phyloP scores from a whole-genome alignment of 2,113 vertebrate genomes.

The Petaurus breviceps region DNA sequence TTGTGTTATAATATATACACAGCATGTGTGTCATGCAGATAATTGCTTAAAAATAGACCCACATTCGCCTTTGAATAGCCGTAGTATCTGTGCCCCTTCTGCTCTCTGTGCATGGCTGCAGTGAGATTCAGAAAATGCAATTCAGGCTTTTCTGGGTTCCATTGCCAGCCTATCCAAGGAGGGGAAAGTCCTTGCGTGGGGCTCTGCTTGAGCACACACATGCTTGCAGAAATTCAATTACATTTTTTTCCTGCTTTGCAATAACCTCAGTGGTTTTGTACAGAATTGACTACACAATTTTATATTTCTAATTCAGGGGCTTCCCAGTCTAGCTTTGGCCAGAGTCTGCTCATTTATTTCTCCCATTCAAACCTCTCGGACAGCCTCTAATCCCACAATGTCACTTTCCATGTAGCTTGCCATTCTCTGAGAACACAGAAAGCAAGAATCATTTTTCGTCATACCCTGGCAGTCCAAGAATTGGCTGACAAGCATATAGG shows the following conservation, averaged over 20 bases:
- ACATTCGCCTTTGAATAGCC: neutral
- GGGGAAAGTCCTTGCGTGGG: neutral
- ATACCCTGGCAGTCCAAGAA: neutral
- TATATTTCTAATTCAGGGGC: neutral
- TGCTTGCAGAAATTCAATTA: slow-evolving; percentile 19
- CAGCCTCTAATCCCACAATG: neutral
- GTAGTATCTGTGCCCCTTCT: neutral
- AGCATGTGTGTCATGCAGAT: neutral
- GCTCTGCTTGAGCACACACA: slow-evolving; percentile 10
- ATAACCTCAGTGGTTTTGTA: neutral
- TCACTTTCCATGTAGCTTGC: neutral
- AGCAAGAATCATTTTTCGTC: neutral
- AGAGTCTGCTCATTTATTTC: slow-evolving; percentile 19
- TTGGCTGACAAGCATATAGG: neutral
- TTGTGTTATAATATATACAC: neutral
- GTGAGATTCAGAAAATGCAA: neutral
- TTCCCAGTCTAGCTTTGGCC: neutral
- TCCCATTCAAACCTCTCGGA: neutral
- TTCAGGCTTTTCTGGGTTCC: neutral
- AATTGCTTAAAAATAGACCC: neutral
- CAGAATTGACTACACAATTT: neutral
- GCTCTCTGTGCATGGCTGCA: neutral
- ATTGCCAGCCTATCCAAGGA: slow-evolving; percentile 5
- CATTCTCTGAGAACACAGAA: neutral
- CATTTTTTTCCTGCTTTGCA: slow-evolving; percentile 15